These are phyloP conservation scores for Melitaea athalia DNA, from an alignment of 2,888 invertebrate species.

Conservation along the genomic window DNA sequence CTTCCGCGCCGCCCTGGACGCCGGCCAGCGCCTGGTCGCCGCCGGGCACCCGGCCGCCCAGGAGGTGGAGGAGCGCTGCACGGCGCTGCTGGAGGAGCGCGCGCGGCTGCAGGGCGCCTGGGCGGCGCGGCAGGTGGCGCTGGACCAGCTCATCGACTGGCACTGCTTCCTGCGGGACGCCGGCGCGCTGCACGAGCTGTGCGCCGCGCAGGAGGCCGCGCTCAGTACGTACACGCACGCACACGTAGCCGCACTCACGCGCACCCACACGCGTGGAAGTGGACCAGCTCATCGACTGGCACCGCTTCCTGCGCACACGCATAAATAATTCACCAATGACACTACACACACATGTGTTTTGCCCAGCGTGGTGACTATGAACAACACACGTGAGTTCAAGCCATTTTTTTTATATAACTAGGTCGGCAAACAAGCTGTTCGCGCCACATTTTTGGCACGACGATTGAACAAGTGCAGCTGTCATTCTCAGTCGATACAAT, in stretches of 20 bases:
- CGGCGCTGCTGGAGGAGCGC: slow-evolving; percentile 89
- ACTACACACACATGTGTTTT: no score
- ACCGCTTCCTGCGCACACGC: slow-evolving; percentile 96
- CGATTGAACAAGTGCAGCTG: no score
- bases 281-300: slow-evolving; percentile 95
- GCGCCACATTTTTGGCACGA: no score
- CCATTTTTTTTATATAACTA: no score
- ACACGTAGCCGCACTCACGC: not conserved
- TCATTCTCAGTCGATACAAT: no score
- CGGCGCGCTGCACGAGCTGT: slow-evolving; percentile 93
- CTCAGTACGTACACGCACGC: slow-evolving; percentile 66
- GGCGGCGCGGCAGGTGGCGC: slow-evolving; percentile 93
- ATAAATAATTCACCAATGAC: no score
- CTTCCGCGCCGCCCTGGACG: slow-evolving; percentile 85
- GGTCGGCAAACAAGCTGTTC: no score
- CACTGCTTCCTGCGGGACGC: slow-evolving; percentile 97
- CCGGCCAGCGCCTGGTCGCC: slow-evolving; percentile 92
- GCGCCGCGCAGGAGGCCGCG: slow-evolving; percentile 93
- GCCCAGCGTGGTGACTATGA: no score
- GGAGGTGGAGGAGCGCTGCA: slow-evolving; percentile 91
- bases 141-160: slow-evolving; percentile 95
- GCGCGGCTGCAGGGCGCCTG: slow-evolving; percentile 91
- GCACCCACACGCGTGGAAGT: slow-evolving; percentile 82
- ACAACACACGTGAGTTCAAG: no score
- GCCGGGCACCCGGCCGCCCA: slow-evolving; percentile 85